Evolutionary conservation across 2,113 vertebrate genomes (phyloP).

Genomic region (Aptenodytes forsteri): DNA sequence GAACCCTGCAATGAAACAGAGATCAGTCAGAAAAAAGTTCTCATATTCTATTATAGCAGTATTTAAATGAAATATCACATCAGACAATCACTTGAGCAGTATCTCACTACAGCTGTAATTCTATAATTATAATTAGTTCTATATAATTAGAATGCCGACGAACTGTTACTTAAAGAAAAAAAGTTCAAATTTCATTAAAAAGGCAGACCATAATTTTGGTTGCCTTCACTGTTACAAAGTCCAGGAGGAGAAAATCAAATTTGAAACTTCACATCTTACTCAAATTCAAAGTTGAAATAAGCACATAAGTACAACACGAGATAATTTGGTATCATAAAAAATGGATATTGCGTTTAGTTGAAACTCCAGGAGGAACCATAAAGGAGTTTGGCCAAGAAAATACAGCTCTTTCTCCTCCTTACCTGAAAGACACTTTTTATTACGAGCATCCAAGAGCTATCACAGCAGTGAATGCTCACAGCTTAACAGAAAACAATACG

Average conservation of each 20-base stretch:
- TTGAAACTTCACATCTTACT: background rate
- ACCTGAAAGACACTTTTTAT: background rate
- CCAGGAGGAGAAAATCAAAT: background rate
- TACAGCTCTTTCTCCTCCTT: background rate
- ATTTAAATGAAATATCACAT: background rate
- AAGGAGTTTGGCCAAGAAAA: background rate
- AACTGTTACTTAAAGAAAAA: background rate
- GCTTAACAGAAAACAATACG: background rate
- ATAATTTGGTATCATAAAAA: background rate
- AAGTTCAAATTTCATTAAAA: background rate
- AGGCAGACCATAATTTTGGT: background rate
- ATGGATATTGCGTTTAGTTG: background rate
- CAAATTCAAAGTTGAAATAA: background rate
- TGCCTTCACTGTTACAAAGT: background rate
- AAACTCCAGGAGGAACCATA: background rate
- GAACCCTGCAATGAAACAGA: constrained; percentile 77
- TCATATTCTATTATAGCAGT: background rate
- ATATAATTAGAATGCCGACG: background rate
- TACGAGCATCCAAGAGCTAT: background rate
- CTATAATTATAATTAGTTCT: background rate
- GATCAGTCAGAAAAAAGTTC: background rate
- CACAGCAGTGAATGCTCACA: background rate
- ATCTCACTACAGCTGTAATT: background rate
- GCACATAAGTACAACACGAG: background rate
- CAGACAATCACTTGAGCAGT: background rate